These are phyloP conservation scores for Drosophila acutilabella DNA, from an alignment of 2,888 invertebrate species.

Conservation along the genomic window DNA sequence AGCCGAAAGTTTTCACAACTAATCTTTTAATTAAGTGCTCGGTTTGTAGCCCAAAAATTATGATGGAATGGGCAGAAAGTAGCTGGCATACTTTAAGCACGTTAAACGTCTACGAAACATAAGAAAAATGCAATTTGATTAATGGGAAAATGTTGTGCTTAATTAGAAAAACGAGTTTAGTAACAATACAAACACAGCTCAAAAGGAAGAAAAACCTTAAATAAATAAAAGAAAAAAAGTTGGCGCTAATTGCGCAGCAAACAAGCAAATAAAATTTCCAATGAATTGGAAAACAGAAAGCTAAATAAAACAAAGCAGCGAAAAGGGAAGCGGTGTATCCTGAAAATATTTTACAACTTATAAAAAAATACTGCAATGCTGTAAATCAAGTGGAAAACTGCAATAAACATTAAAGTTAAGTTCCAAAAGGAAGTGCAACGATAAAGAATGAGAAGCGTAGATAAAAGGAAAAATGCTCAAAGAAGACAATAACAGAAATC, in stretches of 20 bases:
- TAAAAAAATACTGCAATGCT: slow-evolving; percentile 66
- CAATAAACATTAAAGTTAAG: slow-evolving; percentile 32
- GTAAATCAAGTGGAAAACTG: slow-evolving; percentile 73
- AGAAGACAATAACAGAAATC: not conserved
- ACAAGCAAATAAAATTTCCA: slow-evolving; percentile 53
- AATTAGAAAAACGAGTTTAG: slow-evolving; percentile 65
- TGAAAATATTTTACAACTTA: slow-evolving; percentile 67
- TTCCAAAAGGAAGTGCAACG: slow-evolving; percentile 11
- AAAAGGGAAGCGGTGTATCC: slow-evolving; percentile 25
- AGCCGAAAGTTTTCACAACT: slow-evolving; percentile 71
- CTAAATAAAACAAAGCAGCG: slow-evolving; percentile 11
- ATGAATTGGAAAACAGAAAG: slow-evolving; percentile 44
- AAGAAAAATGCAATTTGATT: slow-evolving; percentile 75
- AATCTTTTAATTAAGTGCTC: slow-evolving; percentile 78
- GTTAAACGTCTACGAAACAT: slow-evolving; percentile 38
- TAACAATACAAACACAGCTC: slow-evolving; percentile 49
- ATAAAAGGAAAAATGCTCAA: not conserved
- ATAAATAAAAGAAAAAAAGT: slow-evolving; percentile 48
- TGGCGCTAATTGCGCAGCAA: slow-evolving; percentile 68
- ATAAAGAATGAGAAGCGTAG: not conserved
- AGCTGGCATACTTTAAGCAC: slow-evolving; percentile 9
- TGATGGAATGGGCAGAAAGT: slow-evolving; percentile 31
- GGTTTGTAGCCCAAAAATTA: slow-evolving; percentile 38
- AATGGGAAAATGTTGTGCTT: slow-evolving; percentile 77
- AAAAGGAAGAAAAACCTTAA: slow-evolving; percentile 32